Conservation (phyloP, 2,113 vertebrate genomes). For the Crotalus helleri region DNA sequence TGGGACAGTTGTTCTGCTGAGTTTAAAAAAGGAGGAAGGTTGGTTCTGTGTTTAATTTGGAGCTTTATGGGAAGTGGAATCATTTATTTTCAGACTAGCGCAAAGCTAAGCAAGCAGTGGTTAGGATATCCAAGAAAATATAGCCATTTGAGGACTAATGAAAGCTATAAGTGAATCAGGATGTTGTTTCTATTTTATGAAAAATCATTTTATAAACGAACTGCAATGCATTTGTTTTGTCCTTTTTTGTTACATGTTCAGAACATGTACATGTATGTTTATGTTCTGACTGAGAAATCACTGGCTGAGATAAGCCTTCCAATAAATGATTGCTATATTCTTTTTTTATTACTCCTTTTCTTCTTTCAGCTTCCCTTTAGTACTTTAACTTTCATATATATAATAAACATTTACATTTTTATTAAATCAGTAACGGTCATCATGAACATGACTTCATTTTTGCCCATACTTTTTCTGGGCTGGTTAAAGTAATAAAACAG, state of each 20-base stretch:
- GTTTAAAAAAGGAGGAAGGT: neutral
- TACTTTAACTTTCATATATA: neutral
- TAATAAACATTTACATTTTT: neutral
- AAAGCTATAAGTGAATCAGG: neutral
- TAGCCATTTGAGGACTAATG: neutral
- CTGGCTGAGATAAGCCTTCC: neutral
- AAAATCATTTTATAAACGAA: too few species aligned
- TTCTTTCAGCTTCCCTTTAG: neutral
- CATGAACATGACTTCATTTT: neutral
- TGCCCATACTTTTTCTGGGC: neutral
- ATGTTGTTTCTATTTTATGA: neutral
- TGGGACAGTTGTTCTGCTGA: neutral
- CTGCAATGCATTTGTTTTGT: neutral
- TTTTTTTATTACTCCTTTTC: neutral
- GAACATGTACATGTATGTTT: neutral
- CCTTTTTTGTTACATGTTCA: neutral
- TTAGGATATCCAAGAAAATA: neutral
- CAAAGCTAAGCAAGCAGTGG: neutral
- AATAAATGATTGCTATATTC: neutral
- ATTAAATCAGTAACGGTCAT: too few species aligned
- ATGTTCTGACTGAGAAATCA: neutral
- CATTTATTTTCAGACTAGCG: neutral
- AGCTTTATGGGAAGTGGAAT: neutral
- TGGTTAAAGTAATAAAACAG: neutral
- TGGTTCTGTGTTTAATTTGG: neutral